Evolutionary conservation across 2,888 invertebrate species (phyloP).

Genomic region (Pammene aurita): DNA sequence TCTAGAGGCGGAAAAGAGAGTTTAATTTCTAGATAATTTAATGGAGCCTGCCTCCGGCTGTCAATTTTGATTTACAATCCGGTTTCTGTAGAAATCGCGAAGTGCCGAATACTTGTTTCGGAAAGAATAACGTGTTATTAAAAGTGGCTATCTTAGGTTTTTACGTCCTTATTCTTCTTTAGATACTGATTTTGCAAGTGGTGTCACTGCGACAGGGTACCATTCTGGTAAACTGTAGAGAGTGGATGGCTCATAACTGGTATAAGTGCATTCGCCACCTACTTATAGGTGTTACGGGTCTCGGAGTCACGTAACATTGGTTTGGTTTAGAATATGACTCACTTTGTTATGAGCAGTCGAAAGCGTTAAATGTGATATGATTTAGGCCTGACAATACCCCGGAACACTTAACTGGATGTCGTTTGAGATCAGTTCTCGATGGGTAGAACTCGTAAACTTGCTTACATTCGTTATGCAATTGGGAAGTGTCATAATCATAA

Average conservation of each 20-base stretch:
- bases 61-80: conserved; percentile 31
- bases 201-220: conserved; percentile 14
- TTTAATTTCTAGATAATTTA: conserved; percentile 21
- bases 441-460: conserved; percentile 2
- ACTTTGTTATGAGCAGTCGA: not conserved
- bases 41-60: conserved; percentile 20
- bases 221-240: not conserved
- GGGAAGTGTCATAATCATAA: not conserved
- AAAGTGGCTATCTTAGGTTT: not conserved
- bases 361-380: conserved; percentile 16
- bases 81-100: conserved; percentile 33
- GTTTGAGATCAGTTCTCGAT: conserved; percentile 12
- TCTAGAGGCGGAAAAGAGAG: conserved; percentile 19
- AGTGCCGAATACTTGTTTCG: not conserved
- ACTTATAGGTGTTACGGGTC: not conserved
- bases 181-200: conserved; percentile 7
- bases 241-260: not conserved
- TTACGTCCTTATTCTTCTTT: not conserved
- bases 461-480: conserved; percentile 1
- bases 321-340: not conserved
- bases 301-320: not conserved
- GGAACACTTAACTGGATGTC: conserved; percentile 8
- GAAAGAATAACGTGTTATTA: conserved; percentile 3
- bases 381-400: conserved; percentile 19
- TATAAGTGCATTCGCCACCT: not conserved